Evolutionary conservation across 2,888 invertebrate species (phyloP).

Genomic region (Imbricaverruca yamaguchii): DNA sequence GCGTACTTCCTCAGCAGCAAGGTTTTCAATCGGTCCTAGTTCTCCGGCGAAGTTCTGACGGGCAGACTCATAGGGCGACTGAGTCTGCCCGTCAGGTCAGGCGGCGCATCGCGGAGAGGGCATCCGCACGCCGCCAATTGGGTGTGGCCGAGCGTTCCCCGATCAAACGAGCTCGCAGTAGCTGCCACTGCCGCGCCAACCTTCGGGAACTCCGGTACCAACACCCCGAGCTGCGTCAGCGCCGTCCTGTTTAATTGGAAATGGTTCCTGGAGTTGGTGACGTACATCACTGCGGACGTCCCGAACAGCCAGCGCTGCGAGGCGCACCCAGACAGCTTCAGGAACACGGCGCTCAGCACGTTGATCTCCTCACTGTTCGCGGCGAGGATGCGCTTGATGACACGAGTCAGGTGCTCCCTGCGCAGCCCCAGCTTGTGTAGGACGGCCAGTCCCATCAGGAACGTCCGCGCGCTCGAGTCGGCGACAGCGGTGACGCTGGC

Average conservation of each 20-base stretch:
- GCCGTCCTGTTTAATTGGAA: slow-evolving; percentile 22
- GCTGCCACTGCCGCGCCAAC: no score
- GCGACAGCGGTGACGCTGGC: slow-evolving; percentile 23
- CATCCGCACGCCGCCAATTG: no score
- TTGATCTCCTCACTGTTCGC: slow-evolving; percentile 12
- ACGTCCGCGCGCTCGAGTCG: slow-evolving; percentile 23
- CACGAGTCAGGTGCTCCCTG: slow-evolving; percentile 11
- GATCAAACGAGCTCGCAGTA: no score
- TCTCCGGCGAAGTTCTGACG: background rate
- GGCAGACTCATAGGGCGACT: background rate
- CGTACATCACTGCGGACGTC: background rate
- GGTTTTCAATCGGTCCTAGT: background rate
- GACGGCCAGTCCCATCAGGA: slow-evolving; percentile 22
- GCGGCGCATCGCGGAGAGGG: background rate
- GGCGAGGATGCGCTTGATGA: slow-evolving; percentile 23
- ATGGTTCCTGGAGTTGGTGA: background rate
- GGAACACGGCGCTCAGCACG: slow-evolving; percentile 6
- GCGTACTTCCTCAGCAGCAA: no score
- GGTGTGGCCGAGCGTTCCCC: no score
- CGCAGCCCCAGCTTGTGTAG: slow-evolving; percentile 19
- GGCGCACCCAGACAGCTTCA: no score
- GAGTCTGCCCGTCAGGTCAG: no score
- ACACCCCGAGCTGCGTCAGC: no score
- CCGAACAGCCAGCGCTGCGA: background rate
- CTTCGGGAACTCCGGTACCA: no score